Base-by-base conservation (phyloP, 1,140 invertebrate species). In the Lordiphosa mommai region DNA sequence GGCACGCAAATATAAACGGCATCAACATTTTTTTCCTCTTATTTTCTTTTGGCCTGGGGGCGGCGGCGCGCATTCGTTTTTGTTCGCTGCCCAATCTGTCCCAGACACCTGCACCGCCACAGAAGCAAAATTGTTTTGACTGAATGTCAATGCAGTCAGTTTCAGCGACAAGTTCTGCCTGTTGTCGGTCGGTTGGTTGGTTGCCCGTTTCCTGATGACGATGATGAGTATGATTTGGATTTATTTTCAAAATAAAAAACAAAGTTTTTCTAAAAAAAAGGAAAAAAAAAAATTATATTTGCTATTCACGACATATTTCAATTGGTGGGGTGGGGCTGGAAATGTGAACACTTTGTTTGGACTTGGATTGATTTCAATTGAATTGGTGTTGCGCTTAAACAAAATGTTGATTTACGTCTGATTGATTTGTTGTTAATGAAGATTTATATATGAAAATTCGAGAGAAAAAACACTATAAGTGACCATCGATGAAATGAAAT, bases 61-160 rank as follows among this genome's bases (percentile, higher is more conserved):
- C n/a, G 20, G 20, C 20, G 20, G 23, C 23, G 23, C 23, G 23
- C 23, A 27, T 4, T 27, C 23, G 23, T 41, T 8, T 41, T 41
- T 12, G 20, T 17, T 41, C 20, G 40, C 27, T 41, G 20, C 40
- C 40, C 40, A 41, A 41, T 43, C 27, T 43, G 40, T 43, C 40
- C 40, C 40, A 43, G 63, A 73, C 70, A 72, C 63, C 69, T 68
- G 56, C 47, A 32, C 17, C 27, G 38, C 37, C 40, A 29, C 27
- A 23, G 13, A 27, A 20, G 23, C 17, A 43, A 43, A 43, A 43
- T 64, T 73, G 46, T 68, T 73, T 73, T 58, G 70, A 73, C 52
- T 73, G 58, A 73, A 73, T 73, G 63, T 69, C 71, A 68, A 61
- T 74, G 52, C 40, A 69, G 58, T 52, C 49, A 61, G 40, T 43